Evolutionary conservation across 2,888 invertebrate genomes (phyloP).

Genomic region (Nemurella pictetii): DNA sequence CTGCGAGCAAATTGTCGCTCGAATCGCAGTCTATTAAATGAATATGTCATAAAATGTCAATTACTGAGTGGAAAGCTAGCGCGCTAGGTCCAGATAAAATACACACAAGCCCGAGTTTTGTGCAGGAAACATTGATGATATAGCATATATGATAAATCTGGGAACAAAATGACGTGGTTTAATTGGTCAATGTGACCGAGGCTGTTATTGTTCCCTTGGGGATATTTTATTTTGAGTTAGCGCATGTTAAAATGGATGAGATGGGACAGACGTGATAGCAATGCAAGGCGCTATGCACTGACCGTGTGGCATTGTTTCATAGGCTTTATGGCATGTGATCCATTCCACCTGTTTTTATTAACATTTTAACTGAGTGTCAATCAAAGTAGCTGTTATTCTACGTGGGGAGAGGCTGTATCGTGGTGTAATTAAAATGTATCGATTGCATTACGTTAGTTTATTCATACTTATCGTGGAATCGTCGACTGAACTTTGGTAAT

Average conservation of each 20-base stretch:
- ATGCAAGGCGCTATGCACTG: neutral
- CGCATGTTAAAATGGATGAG: neutral
- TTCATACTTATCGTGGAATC: neutral
- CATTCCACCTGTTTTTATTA: neutral
- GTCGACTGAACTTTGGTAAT: neutral
- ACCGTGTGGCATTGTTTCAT: neutral
- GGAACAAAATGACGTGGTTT: neutral
- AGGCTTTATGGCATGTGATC: neutral
- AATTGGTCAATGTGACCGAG: neutral
- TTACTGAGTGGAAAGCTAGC: neutral
- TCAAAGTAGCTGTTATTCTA: neutral
- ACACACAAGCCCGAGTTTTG: neutral
- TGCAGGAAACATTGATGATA: neutral
- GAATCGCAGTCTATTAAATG: neutral
- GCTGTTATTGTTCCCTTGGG: neutral
- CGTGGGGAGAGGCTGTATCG: neutral
- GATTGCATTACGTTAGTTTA: neutral
- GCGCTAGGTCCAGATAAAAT: neutral
- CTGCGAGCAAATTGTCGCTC: neutral
- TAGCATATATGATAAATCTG: neutral
- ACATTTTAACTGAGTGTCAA: neutral
- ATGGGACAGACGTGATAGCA: neutral
- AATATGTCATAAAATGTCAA: neutral
- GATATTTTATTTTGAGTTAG: neutral
- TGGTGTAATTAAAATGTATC: neutral